Evolutionary conservation across 2,113 vertebrate genomes (phyloP), one percentile per base, ranked within the genome.

Genomic region (Psammodynastes pulverulentus): DNA sequence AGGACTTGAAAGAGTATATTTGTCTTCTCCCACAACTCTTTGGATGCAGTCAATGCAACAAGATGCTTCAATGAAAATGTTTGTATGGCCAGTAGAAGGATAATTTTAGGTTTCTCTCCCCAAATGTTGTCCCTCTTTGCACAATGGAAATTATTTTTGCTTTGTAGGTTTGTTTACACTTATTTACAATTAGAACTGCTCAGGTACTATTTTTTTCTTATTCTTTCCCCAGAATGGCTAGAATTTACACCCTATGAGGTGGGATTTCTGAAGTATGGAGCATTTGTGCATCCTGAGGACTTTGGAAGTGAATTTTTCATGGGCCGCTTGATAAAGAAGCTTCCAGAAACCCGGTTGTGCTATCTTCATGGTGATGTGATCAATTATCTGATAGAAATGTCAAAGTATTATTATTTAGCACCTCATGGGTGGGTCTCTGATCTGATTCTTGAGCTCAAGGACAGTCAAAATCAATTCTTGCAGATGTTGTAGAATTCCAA

Each of bases 291-390:
- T 91, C 96, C 97, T 0, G 93, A 98, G 86, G 79, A 97, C 67
- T 98, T 98, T 0, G 97, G 98, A 91, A 98, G 97, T 0, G 96
- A 98, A 94, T 98, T 98, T 96, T 98, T 97, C 96, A 98, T 98
- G 98, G 98, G 98, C 3, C 97, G 92, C 3, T 34, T 98, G 94
- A 89, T 98, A 87, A 95, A 93, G 56, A 94, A 56, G 49, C 53
- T 95, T 56, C 97, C 97, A 0, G 98, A 98, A 53, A 96, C 96
- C 91, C 95, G 97, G 19, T 96, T 98, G 93, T 97, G 97, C 95
- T 98, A 97, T 94, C 96, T 98, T 9, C 97, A 97, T 94, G 98
- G 98, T 98, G 84, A 97, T 43, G 92, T 96, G 87, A 52, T 54
- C 0, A 0, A 0, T n/a, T 93, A 21, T 56, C n/a, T 26, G 19